A percentile compares a stretch with the other conserved stretches of the same genome.
phyloP scores from a whole-genome alignment of 2,797 vertebrate genomes.

The Halcyon leucocephala region DNA sequence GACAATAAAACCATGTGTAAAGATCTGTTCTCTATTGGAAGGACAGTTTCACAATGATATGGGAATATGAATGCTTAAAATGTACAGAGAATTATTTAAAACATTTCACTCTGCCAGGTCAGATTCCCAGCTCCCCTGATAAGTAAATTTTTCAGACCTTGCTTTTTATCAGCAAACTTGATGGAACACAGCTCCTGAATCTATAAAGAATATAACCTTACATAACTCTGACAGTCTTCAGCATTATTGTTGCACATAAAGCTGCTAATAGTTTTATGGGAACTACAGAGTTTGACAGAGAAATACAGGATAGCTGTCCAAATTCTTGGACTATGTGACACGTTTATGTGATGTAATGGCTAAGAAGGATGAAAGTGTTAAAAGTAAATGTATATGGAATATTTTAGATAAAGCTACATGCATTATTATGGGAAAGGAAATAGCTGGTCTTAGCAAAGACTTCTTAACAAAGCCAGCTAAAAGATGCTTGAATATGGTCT shows the following conservation, averaged over 20 bases:
- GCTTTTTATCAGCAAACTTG: constrained; percentile 27
- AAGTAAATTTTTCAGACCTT: not conserved
- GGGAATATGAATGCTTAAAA: not conserved
- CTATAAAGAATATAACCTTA: constrained; percentile 19
- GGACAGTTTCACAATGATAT: not conserved
- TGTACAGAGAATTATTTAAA: not conserved
- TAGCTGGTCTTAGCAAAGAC: constrained; percentile 41
- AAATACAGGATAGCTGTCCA: not conserved
- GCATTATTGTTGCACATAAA: constrained; percentile 11
- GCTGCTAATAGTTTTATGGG: not conserved
- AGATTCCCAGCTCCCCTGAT: not conserved
- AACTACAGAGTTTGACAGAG: constrained; percentile 18
- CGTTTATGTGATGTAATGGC: constrained; percentile 20
- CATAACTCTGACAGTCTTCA: not conserved
- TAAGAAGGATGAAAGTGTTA: constrained; percentile 52
- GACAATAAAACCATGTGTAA: not conserved
- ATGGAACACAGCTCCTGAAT: not conserved
- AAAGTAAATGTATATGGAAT: constrained; percentile 5
- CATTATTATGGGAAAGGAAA: constrained; percentile 43
- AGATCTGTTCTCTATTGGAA: not conserved
- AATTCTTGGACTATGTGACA: not conserved
- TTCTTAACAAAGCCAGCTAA: constrained; percentile 43
- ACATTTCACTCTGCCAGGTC: not conserved
- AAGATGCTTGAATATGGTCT: not conserved
- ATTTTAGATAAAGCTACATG: constrained; percentile 43